A percentile compares a stretch with the other conserved stretches of the same genome.
Conservation (phyloP, 2,888 invertebrate genomes). For the Tetanocera ferruginea region DNA sequence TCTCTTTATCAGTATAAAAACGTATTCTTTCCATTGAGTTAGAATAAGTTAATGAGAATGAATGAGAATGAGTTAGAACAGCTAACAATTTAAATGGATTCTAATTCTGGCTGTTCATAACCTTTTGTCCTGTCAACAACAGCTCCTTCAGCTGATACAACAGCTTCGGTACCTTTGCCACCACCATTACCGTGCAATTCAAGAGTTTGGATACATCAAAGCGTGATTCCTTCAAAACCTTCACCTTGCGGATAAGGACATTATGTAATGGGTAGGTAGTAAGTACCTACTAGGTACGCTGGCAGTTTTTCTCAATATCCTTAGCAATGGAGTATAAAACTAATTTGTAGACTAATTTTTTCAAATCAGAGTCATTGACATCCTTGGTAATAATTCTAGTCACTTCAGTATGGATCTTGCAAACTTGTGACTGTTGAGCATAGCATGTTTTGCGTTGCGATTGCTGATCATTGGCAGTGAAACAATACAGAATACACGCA, state of each 20-base stretch:
- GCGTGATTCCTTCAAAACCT: conserved; percentile 98
- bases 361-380: conserved; percentile 90
- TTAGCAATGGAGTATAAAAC: conserved; percentile 99
- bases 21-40: conserved; percentile 33
- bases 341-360: conserved; percentile 96
- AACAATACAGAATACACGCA: conserved; percentile 98
- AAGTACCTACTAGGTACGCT: conserved; percentile 88
- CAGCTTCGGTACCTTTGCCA: conserved; percentile 76
- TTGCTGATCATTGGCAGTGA: conserved; percentile 95
- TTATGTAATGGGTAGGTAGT: conserved; percentile 93
- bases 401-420: conserved; percentile 97
- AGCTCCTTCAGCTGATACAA: conserved; percentile 80
- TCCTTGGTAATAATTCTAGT: conserved; percentile 95
- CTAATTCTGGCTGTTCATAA: conserved; percentile 98
- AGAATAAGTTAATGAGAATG: too few species aligned
- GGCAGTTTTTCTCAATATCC: conserved; percentile 98
- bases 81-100: conserved; percentile 81
- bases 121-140: conserved; percentile 93
- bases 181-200: conserved; percentile 94
- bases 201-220: conserved; percentile 96
- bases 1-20: conserved; percentile 29
- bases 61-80: conserved; percentile 19
- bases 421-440: conserved; percentile 97
- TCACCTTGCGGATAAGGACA: conserved; percentile 98
- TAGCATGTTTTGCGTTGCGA: conserved; percentile 98